Conservation (phyloP, 2,113 vertebrate species). For the Excalfactoria chinensis region DNA sequence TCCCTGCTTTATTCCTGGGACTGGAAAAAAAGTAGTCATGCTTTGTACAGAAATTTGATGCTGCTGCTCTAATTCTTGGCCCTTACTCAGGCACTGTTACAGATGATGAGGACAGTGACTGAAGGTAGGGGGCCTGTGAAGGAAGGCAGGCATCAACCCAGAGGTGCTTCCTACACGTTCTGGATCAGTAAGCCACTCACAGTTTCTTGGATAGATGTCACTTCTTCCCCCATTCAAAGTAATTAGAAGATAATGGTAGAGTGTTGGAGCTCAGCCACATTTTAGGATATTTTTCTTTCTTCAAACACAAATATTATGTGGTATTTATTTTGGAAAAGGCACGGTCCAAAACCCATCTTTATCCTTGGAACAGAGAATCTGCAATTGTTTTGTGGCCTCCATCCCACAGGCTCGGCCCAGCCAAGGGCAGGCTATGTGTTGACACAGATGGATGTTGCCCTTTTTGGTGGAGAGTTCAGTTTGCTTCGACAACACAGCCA, state of each 20-base stretch:
- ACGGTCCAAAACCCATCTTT: not conserved
- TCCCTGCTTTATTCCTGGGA: not conserved
- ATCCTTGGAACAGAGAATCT: not conserved
- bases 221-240: not conserved
- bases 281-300: not conserved
- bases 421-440: conserved; percentile 9
- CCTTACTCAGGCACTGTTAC: not conserved
- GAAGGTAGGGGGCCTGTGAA: not conserved
- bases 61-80: not conserved
- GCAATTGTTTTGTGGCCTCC: not conserved
- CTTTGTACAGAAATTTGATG: not conserved
- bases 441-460: conserved; percentile 57
- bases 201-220: not conserved
- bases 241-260: not conserved
- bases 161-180: not conserved
- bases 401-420: not conserved
- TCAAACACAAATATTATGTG: not conserved
- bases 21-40: not conserved
- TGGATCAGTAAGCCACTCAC: not conserved
- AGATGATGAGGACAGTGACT: not conserved
- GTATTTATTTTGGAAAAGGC: not conserved
- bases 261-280: not conserved
- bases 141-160: not conserved
- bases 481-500: conserved; percentile 55
- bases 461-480: conserved; percentile 22